Percentiles rank a stretch among this genome's conserved stretches.
Evolutionary conservation across 2,113 vertebrate species (phyloP).

Genomic region (Irena cyanogastra): DNA sequence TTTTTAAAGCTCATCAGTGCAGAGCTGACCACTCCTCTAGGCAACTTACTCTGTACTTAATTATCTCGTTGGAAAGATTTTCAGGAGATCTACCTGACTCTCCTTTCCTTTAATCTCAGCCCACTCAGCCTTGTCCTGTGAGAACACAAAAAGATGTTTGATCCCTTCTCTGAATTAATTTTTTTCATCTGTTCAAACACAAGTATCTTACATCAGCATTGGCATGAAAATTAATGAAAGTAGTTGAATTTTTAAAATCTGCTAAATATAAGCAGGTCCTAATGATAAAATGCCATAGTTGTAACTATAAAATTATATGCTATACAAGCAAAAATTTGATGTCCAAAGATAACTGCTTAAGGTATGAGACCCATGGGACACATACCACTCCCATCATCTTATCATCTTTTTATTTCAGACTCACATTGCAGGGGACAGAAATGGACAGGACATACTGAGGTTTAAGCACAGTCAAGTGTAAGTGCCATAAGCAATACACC

Average conservation of each 20-base stretch:
- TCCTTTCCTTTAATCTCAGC: background rate
- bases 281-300: background rate
- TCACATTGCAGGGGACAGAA: background rate
- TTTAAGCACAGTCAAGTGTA: background rate
- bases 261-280: background rate
- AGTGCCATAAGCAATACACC: background rate
- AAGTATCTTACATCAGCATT: background rate
- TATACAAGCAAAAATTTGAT: background rate
- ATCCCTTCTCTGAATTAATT: background rate
- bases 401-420: background rate
- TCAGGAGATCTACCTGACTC: background rate
- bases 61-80: background rate
- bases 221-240: background rate
- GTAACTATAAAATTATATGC: background rate
- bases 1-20: background rate
- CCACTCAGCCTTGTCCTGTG: background rate
- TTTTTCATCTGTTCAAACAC: background rate
- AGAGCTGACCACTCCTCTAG: background rate
- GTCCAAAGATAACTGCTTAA: background rate
- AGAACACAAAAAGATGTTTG: background rate
- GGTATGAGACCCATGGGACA: background rate
- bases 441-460: background rate
- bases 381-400: background rate
- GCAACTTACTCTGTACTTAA: background rate
- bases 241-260: background rate